Evolutionary conservation across 30 jellyfish, hydroid and myxozoan species (phyloP).

Genomic region (Aurelia sp.): DNA sequence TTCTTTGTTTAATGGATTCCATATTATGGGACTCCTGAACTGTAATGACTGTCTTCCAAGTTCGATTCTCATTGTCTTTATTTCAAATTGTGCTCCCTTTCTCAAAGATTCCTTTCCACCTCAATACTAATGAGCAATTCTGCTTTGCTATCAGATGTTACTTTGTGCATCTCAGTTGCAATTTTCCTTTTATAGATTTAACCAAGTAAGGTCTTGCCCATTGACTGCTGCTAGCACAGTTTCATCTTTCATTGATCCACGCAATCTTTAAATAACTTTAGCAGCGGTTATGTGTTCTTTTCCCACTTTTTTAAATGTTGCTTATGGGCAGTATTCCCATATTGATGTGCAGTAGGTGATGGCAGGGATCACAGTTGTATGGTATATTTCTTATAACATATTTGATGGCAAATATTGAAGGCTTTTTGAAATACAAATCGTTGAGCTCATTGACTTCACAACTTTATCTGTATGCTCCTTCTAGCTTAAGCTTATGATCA

Average conservation of each 20-base stretch:
- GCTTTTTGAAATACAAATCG: slow-evolving; percentile 40
- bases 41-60: slow-evolving; percentile 59
- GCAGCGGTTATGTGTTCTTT: slow-evolving; percentile 64
- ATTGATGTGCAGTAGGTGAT: slow-evolving; percentile 52
- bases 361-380: slow-evolving; percentile 51
- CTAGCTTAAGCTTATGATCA: slow-evolving; percentile 58
- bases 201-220: slow-evolving; percentile 46
- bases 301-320: slow-evolving; percentile 30
- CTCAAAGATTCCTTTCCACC: slow-evolving; percentile 32
- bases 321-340: slow-evolving; percentile 63
- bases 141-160: slow-evolving; percentile 15
- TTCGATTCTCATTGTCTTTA: slow-evolving; percentile 39
- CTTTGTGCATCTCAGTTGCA: slow-evolving; percentile 51
- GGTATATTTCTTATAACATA: slow-evolving; percentile 41
- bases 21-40: slow-evolving; percentile 16
- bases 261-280: slow-evolving; percentile 31
- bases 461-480: slow-evolving; percentile 50
- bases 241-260: slow-evolving; percentile 12
- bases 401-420: slow-evolving; percentile 45
- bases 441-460: slow-evolving; percentile 54
- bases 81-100: slow-evolving; percentile 36
- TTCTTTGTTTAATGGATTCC: background rate
- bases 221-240: slow-evolving; percentile 52
- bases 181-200: slow-evolving; percentile 31
- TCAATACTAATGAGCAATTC: slow-evolving; percentile 19